Conservation (phyloP, 1,140 invertebrate genomes). For the Stenopsyche tienmushanensis region DNA sequence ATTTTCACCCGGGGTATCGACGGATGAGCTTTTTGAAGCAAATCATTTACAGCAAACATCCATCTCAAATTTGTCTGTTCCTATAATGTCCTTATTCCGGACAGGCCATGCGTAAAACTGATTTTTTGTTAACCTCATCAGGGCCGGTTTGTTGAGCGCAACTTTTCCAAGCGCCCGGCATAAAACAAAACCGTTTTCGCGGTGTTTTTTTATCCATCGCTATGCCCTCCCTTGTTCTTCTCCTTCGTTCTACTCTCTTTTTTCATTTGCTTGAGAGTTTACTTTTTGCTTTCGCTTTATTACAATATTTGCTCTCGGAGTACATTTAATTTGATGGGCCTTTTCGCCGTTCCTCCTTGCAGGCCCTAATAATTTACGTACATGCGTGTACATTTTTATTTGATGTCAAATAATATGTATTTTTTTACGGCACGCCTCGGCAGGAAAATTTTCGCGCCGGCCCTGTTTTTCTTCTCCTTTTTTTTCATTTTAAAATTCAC, state of each 20-base stretch:
- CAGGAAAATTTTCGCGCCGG: not conserved
- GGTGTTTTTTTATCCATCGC: not conserved
- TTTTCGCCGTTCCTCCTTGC: slow-evolving; percentile 11
- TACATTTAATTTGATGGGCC: slow-evolving; percentile 31
- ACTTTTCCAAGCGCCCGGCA: not conserved
- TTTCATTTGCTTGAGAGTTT: slow-evolving; percentile 33
- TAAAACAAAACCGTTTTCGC: slow-evolving; percentile 1
- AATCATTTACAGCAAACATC: slow-evolving; percentile 6
- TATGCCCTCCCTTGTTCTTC: not conserved
- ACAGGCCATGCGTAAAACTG: slow-evolving; percentile 34
- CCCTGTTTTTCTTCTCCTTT: not conserved
- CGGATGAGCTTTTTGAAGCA: too few species aligned
- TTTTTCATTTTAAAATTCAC: not conserved
- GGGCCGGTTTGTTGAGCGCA: slow-evolving; percentile 17
- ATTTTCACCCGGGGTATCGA: too few species aligned
- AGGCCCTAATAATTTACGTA: slow-evolving; percentile 15
- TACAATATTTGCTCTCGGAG: slow-evolving; percentile 32
- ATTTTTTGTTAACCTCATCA: slow-evolving; percentile 37
- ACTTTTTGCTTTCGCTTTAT: slow-evolving; percentile 33
- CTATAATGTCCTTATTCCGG: slow-evolving; percentile 28
- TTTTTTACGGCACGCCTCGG: slow-evolving; percentile 3
- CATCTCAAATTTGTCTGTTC: slow-evolving; percentile 16
- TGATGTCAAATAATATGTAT: slow-evolving; percentile 11
- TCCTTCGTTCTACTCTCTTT: not conserved
- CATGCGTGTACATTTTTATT: slow-evolving; percentile 16